These are phyloP conservation scores for Cerastis leucographa DNA, from an alignment of 2,888 invertebrate genomes.

Conservation along the genomic window DNA sequence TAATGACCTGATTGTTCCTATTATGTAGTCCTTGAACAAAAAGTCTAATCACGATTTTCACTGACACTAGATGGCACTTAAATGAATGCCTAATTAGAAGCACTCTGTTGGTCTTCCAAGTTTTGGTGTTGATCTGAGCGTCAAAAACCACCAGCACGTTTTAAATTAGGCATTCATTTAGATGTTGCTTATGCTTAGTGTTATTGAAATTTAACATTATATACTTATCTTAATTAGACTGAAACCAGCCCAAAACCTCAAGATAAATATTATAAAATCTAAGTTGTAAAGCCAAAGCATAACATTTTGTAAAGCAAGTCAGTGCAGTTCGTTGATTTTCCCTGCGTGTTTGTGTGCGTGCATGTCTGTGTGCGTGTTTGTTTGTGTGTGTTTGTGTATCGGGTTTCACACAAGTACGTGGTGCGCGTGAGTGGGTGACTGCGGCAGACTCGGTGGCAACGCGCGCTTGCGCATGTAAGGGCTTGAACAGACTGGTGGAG, in stretches of 20 bases:
- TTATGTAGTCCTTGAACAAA: background rate
- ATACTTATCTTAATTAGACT: too few species aligned
- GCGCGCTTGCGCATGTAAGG: slow-evolving; percentile 70
- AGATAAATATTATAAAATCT: background rate
- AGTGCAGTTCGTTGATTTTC: slow-evolving; percentile 77
- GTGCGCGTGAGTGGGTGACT: slow-evolving; percentile 73
- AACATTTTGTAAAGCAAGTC: slow-evolving; percentile 53
- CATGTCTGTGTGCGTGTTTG: slow-evolving; percentile 73
- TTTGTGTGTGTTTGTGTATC: slow-evolving; percentile 74
- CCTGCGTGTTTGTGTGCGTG: slow-evolving; percentile 69
- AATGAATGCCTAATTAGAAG: background rate
- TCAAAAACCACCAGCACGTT: background rate
- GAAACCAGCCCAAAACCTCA: background rate
- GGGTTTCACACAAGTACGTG: slow-evolving; percentile 73
- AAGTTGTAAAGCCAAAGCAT: slow-evolving; percentile 15
- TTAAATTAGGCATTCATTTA: background rate
- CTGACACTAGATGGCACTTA: background rate
- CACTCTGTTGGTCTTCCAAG: background rate
- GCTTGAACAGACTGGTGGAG: slow-evolving; percentile 54
- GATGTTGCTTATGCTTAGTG: background rate
- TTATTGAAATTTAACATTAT: too few species aligned
- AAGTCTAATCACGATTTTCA: background rate
- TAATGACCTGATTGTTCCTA: slow-evolving; percentile 15
- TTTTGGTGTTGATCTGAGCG: background rate
- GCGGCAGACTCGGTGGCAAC: slow-evolving; percentile 85